A percentile compares a stretch with the other conserved stretches of the same genome.
Evolutionary conservation across 1,140 invertebrate genomes (phyloP).

Genomic region (Pseudobourletiella spinata): DNA sequence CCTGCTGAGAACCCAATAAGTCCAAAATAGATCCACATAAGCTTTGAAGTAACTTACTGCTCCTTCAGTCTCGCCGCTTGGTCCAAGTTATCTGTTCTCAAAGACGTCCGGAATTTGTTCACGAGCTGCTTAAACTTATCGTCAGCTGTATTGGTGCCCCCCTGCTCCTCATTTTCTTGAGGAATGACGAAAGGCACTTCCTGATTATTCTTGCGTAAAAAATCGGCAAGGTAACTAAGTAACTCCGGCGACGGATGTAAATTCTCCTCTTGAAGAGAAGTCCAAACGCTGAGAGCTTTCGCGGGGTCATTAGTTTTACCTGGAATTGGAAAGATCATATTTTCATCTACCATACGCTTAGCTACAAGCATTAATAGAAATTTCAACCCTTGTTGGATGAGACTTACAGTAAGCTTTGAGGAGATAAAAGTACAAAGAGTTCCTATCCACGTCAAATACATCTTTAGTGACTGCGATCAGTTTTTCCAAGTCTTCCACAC

Average conservation of each 20-base stretch:
- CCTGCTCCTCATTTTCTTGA: conserved; percentile 19
- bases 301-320: conserved; percentile 50
- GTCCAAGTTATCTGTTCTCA: conserved; percentile 44
- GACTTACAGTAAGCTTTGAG: conserved; percentile 56
- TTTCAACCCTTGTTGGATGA: not conserved
- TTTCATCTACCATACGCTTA: too few relatives aligned
- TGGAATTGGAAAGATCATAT: conserved; percentile 19
- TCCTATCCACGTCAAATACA: conserved; percentile 60
- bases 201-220: conserved; percentile 52
- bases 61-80: conserved; percentile 46
- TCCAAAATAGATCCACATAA: not conserved
- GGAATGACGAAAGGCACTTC: conserved; percentile 56
- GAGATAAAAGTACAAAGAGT: conserved; percentile 62
- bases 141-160: too few relatives aligned
- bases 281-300: conserved; percentile 65
- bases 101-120: conserved; percentile 26
- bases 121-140: too few relatives aligned
- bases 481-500: conserved; percentile 58
- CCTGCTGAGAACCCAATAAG: not conserved
- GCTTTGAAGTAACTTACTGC: conserved; percentile 32
- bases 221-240: conserved; percentile 52
- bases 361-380: not conserved
- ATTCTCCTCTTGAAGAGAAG: conserved; percentile 69
- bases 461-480: conserved; percentile 64
- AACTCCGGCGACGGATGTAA: conserved; percentile 59